Percentiles rank a stretch among this genome's conserved stretches.
phyloP scores from a whole-genome alignment of 2,113 vertebrate genomes.

The Pimephales promelas region DNA sequence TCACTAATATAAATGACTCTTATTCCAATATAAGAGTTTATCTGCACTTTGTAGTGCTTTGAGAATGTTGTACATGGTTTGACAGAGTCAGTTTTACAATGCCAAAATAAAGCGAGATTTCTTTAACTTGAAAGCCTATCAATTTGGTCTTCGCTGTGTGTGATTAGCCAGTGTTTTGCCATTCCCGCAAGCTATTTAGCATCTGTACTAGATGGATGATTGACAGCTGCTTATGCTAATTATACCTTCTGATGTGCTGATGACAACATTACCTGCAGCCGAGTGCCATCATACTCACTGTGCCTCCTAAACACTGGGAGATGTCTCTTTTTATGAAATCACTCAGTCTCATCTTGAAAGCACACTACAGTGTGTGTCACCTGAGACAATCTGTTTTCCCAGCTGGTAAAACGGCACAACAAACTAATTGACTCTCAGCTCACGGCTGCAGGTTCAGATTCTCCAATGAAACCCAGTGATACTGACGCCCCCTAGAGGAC shows the following conservation, averaged over 20 bases:
- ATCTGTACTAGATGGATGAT: conserved; percentile 18
- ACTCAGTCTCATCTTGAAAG: conserved; percentile 4
- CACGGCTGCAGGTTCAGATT: conserved; percentile 8
- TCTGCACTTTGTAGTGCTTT: background rate
- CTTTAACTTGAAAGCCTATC: background rate
- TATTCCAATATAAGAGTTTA: background rate
- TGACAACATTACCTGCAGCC: conserved; percentile 19
- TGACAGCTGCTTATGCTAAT: conserved; percentile 31
- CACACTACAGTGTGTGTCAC: background rate
- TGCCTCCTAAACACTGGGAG: background rate
- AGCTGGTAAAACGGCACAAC: conserved; percentile 1
- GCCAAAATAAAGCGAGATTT: background rate
- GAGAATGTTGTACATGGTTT: background rate
- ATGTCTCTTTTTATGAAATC: background rate
- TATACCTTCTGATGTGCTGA: conserved; percentile 22
- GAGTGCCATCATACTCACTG: background rate
- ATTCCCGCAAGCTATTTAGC: conserved; percentile 14
- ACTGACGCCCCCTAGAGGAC: conserved; percentile 22
- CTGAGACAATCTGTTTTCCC: conserved; percentile 32
- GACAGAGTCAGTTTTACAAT: background rate
- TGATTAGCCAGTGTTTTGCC: conserved; percentile 22
- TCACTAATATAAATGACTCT: background rate
- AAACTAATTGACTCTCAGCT: conserved; percentile 34
- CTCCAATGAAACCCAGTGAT: conserved; percentile 3
- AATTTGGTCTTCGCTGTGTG: background rate